These are phyloP conservation scores for Nymphicus hollandicus DNA, from an alignment of 2,113 vertebrate species.

Conservation along the genomic window DNA sequence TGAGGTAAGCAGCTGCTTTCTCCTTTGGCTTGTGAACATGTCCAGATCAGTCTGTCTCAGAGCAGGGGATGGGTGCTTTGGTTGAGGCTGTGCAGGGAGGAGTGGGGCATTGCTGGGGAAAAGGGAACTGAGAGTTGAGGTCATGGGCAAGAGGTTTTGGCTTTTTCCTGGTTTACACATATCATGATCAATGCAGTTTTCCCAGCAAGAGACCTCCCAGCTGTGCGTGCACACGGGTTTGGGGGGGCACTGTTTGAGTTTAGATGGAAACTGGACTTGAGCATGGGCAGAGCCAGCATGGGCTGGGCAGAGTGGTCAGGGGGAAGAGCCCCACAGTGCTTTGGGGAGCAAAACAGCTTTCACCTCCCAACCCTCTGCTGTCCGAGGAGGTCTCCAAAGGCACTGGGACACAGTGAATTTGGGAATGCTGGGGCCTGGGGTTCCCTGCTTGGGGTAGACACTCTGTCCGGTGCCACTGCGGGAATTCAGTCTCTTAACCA, in stretches of 20 bases:
- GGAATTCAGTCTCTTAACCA: conserved; percentile 3
- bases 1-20: background rate
- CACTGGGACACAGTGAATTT: fast-evolving
- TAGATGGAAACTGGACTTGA: fast-evolving
- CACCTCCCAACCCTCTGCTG: fast-evolving
- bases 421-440: fast-evolving
- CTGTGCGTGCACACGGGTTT: fast-evolving
- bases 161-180: fast-evolving
- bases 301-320: background rate
- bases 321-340: fast-evolving
- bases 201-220: background rate
- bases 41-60: fast-evolving
- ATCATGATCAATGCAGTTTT: fast-evolving
- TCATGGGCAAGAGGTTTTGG: fast-evolving
- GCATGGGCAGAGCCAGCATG: too few relatives aligned
- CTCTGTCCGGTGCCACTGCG: fast-evolving
- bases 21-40: fast-evolving
- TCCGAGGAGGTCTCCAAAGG: background rate
- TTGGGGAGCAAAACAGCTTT: background rate
- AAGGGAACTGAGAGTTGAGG: too few relatives aligned
- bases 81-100: background rate
- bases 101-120: background rate
- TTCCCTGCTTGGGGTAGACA: background rate
- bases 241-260: too few relatives aligned
- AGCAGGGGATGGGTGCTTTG: background rate